Evolutionary conservation across 2,797 vertebrate genomes (phyloP).

Genomic region (Falco columbarius): DNA sequence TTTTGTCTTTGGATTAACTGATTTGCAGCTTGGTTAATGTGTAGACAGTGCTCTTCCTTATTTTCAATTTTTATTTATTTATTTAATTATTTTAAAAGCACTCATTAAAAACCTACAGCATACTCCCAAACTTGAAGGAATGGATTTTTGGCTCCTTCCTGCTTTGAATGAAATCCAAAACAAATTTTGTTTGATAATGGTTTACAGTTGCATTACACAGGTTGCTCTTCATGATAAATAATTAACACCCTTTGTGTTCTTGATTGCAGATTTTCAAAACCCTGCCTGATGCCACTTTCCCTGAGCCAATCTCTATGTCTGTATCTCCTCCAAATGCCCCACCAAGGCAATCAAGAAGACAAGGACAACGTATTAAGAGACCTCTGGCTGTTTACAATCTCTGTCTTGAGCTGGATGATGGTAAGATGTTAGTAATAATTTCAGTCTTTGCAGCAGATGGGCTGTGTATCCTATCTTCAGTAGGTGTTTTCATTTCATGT

Average conservation of each 20-base stretch:
- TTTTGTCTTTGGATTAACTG: constrained; percentile 44
- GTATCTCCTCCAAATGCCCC: constrained; percentile 85
- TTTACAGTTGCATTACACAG: constrained; percentile 55
- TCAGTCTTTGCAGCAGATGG: not conserved
- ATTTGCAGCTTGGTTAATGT: constrained; percentile 49
- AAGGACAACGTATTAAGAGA: constrained; percentile 85
- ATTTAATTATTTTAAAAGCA: constrained; percentile 44
- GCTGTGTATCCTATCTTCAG: not conserved
- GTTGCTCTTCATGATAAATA: constrained; percentile 67
- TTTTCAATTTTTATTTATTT: constrained; percentile 19
- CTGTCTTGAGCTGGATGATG: constrained; percentile 88
- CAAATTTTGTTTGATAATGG: constrained; percentile 66
- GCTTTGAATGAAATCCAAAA: constrained; percentile 63
- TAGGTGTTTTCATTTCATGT: constrained; percentile 44
- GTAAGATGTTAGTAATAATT: constrained; percentile 79
- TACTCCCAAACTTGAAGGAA: constrained; percentile 54
- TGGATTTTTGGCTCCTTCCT: constrained; percentile 50
- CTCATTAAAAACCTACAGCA: constrained; percentile 28
- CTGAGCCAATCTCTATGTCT: constrained; percentile 77
- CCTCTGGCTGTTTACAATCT: constrained; percentile 95
- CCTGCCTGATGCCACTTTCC: constrained; percentile 82
- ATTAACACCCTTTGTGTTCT: constrained; percentile 69
- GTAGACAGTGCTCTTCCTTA: constrained; percentile 52
- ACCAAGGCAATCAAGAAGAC: constrained; percentile 91
- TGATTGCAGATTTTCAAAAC: constrained; percentile 92